Evolutionary conservation across 2,888 invertebrate genomes (phyloP), one percentile per base, ranked within the genome.

Genomic region (Chrysomela aeneicollis): DNA sequence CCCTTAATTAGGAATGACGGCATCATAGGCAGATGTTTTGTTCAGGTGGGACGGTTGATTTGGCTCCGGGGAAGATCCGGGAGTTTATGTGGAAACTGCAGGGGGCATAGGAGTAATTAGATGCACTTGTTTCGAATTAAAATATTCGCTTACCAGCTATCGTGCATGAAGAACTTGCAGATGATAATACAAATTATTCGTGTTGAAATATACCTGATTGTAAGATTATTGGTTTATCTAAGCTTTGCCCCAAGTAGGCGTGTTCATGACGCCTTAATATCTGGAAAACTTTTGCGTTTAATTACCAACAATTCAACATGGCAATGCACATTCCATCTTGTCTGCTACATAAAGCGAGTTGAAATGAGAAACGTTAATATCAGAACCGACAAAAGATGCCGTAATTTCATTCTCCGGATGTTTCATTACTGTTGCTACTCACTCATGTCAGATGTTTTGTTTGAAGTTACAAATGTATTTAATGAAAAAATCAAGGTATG

Each of bases 281-380:
- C 68, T 67, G 61, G 64, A 68, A 70, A 68, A 64, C 68, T 65
- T 67, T 65, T 62, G 59, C 59, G 66, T 71, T 68, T 71, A 68
- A 70, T 67, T 67, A 65, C 62, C 64, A 67, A 66, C 66, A 61
- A 65, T 70, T 67, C 68, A 62, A 21, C 57, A 67, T 66, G 60
- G 49, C 61, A 66, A 68, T 64, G 68, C 64, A 66, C 70, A 67
- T 70, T 68, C 65, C 70, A 61, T 67, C 65, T 68, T 71, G 70
- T 71, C 70, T 68, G 50, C 67, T 53, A 64, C 70, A 70, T 66
- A 71, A 71, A 69, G 69, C 64, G 59, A 61, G 64, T 64, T 61
- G 69, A 71, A 71, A 71, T 71, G 69, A 66, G 69, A 71, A 69
- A 68, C 67, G 71, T 68, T 71, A 67, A 67, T 68, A 69, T 69